These are phyloP conservation scores for Aurelia aurita complex sp. Pacific DNA, from an alignment of 30 jellyfish, hydroid and myxozoan genomes.

Conservation along the genomic window DNA sequence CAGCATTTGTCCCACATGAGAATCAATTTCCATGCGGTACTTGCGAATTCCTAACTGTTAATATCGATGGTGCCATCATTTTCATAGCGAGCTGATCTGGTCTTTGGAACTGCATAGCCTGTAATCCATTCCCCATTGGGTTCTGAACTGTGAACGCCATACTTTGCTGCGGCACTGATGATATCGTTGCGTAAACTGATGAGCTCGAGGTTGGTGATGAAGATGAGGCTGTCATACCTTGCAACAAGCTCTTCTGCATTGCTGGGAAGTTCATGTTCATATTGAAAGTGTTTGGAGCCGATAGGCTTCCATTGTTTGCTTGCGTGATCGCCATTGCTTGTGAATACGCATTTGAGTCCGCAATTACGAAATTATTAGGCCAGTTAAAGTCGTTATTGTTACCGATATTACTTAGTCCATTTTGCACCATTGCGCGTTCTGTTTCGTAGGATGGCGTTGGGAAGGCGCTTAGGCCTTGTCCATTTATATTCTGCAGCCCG, in stretches of 20 bases:
- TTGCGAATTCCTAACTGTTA: constrained; percentile 88
- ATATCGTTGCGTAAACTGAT: constrained; percentile 77
- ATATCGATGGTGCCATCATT: constrained; percentile 88
- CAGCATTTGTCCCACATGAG: too few species aligned
- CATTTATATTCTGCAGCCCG: constrained; percentile 79
- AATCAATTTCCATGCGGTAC: constrained; percentile 90
- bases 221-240: constrained; percentile 79
- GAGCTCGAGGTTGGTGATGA: constrained; percentile 90
- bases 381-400: constrained; percentile 79
- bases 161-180: constrained; percentile 90
- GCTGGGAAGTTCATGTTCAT: constrained; percentile 92
- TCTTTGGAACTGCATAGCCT: constrained; percentile 89
- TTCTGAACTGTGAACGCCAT: constrained; percentile 86
- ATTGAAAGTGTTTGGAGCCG: constrained; percentile 68
- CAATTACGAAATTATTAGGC: constrained; percentile 91
- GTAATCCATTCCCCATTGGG: constrained; percentile 84
- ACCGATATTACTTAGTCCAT: constrained; percentile 71
- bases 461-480: constrained; percentile 87
- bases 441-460: constrained; percentile 92
- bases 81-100: constrained; percentile 97
- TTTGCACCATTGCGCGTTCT: constrained; percentile 86
- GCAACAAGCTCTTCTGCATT: constrained; percentile 71
- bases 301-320: constrained; percentile 65
- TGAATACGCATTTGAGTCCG: constrained; percentile 88
- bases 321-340: constrained; percentile 91